Conservation (phyloP, 1,140 invertebrate species). For the Drusus annulatus region DNA sequence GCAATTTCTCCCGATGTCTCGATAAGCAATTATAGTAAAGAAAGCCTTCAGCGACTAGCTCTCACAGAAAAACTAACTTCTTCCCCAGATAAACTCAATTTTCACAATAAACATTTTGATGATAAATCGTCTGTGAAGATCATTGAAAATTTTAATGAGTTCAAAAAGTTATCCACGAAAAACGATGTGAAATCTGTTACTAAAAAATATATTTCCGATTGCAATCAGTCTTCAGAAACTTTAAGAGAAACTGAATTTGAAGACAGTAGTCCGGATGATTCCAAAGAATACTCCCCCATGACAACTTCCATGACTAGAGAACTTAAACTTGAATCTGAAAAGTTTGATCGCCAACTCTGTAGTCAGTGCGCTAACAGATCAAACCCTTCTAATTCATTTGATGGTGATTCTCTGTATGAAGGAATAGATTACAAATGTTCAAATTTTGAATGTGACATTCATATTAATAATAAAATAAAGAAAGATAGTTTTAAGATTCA, state of each 20-base stretch:
- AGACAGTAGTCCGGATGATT: conserved; percentile 83
- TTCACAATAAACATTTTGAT: conserved; percentile 60
- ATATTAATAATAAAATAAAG: conserved; percentile 12
- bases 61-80: conserved; percentile 70
- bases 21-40: conserved; percentile 31
- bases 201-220: conserved; percentile 76
- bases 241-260: conserved; percentile 65
- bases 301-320: conserved; percentile 88
- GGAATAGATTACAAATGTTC: conserved; percentile 37
- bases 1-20: neutral
- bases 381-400: conserved; percentile 65
- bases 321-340: conserved; percentile 84
- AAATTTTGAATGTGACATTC: conserved; percentile 35
- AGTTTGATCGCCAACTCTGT: conserved; percentile 85
- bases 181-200: conserved; percentile 10
- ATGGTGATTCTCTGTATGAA: conserved; percentile 61
- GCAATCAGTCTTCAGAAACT: conserved; percentile 79
- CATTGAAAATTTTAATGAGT: conserved; percentile 41
- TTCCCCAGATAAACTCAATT: conserved; percentile 69
- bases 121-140: conserved; percentile 23
- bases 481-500: conserved; percentile 4
- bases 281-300: conserved; percentile 87
- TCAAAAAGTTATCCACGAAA: conserved; percentile 68
- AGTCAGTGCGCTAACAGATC: conserved; percentile 62
- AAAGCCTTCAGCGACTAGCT: conserved; percentile 24